Evolutionary conservation across 2,113 vertebrate species (phyloP).

Genomic region (Cyanistes caeruleus): DNA sequence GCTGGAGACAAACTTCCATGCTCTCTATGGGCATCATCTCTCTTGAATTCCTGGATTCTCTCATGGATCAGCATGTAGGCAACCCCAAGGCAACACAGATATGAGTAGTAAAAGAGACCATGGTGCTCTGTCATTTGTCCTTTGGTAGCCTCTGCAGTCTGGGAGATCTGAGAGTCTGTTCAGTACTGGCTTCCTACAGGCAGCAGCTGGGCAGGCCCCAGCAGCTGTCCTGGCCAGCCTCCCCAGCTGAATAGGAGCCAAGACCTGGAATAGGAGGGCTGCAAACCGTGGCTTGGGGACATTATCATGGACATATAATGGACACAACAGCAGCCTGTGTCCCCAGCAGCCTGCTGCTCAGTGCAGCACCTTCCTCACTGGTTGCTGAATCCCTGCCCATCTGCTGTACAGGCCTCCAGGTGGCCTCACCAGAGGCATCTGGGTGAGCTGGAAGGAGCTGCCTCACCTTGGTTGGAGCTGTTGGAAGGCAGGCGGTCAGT

Average conservation of each 20-base stretch:
- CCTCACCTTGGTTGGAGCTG: constrained; percentile 93
- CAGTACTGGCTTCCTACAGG: not conserved
- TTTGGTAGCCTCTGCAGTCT: not conserved
- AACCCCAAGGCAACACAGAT: not conserved
- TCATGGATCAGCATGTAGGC: not conserved
- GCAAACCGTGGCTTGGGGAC: not conserved
- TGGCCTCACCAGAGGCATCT: not conserved
- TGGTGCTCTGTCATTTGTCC: not conserved
- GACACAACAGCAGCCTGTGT: not conserved
- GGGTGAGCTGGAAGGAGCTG: not conserved
- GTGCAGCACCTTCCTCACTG: not conserved
- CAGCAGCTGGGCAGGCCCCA: not conserved
- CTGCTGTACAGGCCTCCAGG: not conserved
- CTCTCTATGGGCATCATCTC: not conserved
- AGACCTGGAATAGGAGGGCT: not conserved
- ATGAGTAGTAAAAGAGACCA: not conserved
- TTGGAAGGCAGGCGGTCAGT: constrained; percentile 90
- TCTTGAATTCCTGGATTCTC: not conserved
- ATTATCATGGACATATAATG: accelerated
- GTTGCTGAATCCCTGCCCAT: not conserved
- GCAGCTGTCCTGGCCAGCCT: not conserved
- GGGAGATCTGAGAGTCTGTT: not conserved
- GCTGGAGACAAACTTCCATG: not conserved
- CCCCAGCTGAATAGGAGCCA: not conserved
- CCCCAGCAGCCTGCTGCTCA: not conserved